These are phyloP conservation scores for Cotesia typhae DNA, from an alignment of 1,140 invertebrate species.

Conservation along the genomic window DNA sequence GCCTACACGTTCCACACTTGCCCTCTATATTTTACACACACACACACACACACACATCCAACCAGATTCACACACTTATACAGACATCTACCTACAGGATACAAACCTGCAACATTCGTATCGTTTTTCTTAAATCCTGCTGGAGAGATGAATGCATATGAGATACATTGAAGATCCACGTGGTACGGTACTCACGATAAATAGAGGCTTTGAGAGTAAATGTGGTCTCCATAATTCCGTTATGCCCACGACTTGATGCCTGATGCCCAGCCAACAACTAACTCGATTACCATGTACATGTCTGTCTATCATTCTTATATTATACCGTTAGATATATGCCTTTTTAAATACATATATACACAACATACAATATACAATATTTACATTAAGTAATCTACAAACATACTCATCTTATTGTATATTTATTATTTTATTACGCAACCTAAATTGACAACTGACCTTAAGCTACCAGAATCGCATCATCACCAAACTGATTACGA, in stretches of 20 bases:
- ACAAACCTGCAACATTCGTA: too few species aligned
- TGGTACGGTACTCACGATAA: slow-evolving; percentile 36
- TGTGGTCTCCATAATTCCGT: slow-evolving; percentile 37
- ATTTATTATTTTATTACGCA: slow-evolving; percentile 36
- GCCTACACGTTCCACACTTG: slow-evolving; percentile 6
- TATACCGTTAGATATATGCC: slow-evolving; percentile 42
- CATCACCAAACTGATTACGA: neutral
- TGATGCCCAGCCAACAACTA: slow-evolving; percentile 23
- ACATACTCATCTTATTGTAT: too few species aligned
- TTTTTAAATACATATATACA: neutral
- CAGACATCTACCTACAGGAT: too few species aligned
- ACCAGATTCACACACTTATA: neutral
- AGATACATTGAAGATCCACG: slow-evolving; percentile 15
- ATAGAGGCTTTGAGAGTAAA: slow-evolving; percentile 33
- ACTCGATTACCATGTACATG: slow-evolving; percentile 32
- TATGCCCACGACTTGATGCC: slow-evolving; percentile 22
- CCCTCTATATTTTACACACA: neutral
- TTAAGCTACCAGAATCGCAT: slow-evolving; percentile 9
- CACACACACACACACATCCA: neutral
- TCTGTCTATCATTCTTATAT: slow-evolving; percentile 35
- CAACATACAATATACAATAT: too few species aligned
- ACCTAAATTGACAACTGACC: slow-evolving; percentile 27
- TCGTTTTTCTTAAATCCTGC: neutral
- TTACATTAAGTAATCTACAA: too few species aligned
- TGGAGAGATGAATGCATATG: slow-evolving; percentile 15